Percentiles rank a stretch among this genome's conserved stretches.
Conservation (phyloP, 2,113 vertebrate species). For the Apaloderma vittatum region DNA sequence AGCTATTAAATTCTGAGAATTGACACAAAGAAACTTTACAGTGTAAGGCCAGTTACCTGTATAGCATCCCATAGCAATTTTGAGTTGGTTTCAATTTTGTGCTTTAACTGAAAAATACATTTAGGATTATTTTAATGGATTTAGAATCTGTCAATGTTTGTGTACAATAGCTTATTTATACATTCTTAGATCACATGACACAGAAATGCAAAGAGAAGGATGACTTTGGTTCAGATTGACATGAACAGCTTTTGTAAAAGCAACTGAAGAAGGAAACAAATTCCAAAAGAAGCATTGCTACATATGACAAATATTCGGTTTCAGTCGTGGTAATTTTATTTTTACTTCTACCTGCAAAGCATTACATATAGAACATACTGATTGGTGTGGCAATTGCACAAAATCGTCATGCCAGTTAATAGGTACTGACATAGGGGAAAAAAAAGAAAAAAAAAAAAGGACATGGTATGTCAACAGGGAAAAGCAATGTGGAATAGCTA, state of each 20-base stretch:
- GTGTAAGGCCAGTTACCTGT: neutral
- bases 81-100: neutral
- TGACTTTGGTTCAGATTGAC: neutral
- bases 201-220: neutral
- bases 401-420: neutral
- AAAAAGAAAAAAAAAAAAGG: neutral
- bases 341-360: neutral
- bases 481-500: neutral
- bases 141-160: neutral
- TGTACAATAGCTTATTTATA: neutral
- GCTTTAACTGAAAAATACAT: neutral
- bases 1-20: neutral
- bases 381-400: neutral
- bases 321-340: neutral
- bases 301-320: neutral
- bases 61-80: neutral
- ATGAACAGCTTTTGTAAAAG: neutral
- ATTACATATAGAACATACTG: neutral
- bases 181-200: neutral
- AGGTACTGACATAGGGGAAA: neutral
- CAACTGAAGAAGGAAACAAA: neutral
- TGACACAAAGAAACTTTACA: neutral
- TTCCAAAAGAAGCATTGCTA: neutral
- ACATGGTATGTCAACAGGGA: neutral
- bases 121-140: neutral